Evolutionary conservation across 1,140 invertebrate genomes (phyloP), one percentile per base, ranked within the genome.

Genomic region (Maniola jurtina): DNA sequence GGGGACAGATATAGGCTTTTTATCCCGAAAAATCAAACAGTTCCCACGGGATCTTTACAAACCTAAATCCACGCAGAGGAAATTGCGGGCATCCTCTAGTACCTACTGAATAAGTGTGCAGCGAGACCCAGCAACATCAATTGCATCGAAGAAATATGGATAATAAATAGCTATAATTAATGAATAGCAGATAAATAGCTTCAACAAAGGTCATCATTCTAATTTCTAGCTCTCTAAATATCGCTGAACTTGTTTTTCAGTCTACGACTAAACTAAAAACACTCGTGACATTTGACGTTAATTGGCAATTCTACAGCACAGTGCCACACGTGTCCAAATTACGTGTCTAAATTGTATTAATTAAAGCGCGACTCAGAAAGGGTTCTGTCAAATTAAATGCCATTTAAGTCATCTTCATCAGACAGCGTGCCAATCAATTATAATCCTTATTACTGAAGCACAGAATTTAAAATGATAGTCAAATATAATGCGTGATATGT

Each of bases 261-360:
- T n/a, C n/a, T 13, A 9, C 8, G 40, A 10, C 13, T 10, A 42
- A 42, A 42, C 8, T 13, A 10, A 42, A 42, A 42, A 42, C 13
- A 42, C 40, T 42, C 40, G 1, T 48, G 9, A 45, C 42, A 45
- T 45, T 45, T 10, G 14, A 52, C 7, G 48, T 55, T 55, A 55
- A 55, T 55, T 55, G 52, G 5, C 33, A 55, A 11, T 16, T 34
- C n/a, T 34, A 55, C 5, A 34, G 42, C 7, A 54, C 50, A 55
- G 33, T 55, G 52, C 79, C 82, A 84, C 83, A 78, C 80, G 77
- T 76, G 75, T 80, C 66, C 72, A 85, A 89, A 87, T 87, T 83
- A 86, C 81, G 71, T 79, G 83, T 55, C 70, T 82, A 79, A 86
- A 89, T 89, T 89, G 84, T 80, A 83, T 89, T 89, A 87, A 89